Base-by-base conservation (phyloP, 2,113 vertebrate genomes). In the Cichladusa arquata region DNA sequence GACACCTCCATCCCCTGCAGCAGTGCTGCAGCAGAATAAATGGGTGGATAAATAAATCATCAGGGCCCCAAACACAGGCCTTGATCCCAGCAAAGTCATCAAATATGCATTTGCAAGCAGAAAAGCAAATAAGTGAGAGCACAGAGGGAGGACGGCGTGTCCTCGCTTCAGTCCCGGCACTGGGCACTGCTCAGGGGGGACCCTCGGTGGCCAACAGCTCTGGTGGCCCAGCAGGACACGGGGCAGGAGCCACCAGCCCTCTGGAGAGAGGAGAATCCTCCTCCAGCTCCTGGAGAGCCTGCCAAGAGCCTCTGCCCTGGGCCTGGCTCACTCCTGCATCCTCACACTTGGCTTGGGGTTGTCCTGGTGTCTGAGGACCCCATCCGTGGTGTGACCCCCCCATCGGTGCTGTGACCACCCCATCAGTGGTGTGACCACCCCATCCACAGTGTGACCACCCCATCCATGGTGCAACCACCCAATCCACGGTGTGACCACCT, bases 71-170 rank as follows among this genome's bases (percentile, higher is more conserved):
- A 65, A 61, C 62, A 65, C 26, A 53, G 81, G 74, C 74, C 62
- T 48, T 64, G 86, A 64, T 87, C 88, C 70, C 88, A 47, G 95
- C 77, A 72, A 67, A 82, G 53, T 38, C 29, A 94, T 94, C 74
- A 95, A 94, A 95, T 96, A 96, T 95, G 96, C 86, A 95, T 93
- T 44, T 65, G 45, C 69, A 38, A 88, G 48, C 62, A 69, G 70
- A 48, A 66, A 82, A 94, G 84, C 89, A 96, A 96, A 90, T 57
- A 92, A 65, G 73, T 2, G 18, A 85, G 86, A 93, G 25, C n/a
- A 34, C 36, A 0, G 3, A 20, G 8, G 8, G 62, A 83, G 82
- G 62, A 57, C 16, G 0, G 22, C 2, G 40, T 54, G 78, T n/a
- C 57, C 45, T 93, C 9, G 8, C 40, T 7, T 23, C 81, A 12